Percentiles rank a stretch among this genome's conserved stretches.
phyloP scores from a whole-genome alignment of 2,888 invertebrate species.

The Syrista parreyssii region DNA sequence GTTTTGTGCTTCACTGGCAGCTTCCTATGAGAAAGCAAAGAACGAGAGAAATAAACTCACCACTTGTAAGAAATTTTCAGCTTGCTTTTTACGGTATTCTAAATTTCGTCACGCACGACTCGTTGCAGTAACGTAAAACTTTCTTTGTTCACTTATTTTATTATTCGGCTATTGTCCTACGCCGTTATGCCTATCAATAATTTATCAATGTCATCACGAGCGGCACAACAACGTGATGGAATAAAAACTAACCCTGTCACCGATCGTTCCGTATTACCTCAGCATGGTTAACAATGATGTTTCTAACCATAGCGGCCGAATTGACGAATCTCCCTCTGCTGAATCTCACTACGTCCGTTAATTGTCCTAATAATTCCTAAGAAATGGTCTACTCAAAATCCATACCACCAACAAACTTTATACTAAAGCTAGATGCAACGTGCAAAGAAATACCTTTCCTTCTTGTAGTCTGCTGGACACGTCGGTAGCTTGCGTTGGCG shows the following conservation, averaged over 20 bases:
- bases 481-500: conserved; percentile 18
- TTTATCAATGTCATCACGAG: conserved; percentile 5
- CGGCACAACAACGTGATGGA: not conserved
- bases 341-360: conserved; percentile 58
- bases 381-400: conserved; percentile 29
- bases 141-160: not conserved
- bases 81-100: not conserved
- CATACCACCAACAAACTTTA: not conserved
- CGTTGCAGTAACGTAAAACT: not conserved
- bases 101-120: not conserved
- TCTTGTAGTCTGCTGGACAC: conserved; percentile 40
- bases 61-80: not conserved
- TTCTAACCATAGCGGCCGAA: conserved; percentile 58
- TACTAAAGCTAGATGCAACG: not conserved
- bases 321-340: conserved; percentile 61
- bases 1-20: conserved; percentile 47
- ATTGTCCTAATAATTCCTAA: conserved; percentile 59
- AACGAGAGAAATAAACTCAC: not conserved
- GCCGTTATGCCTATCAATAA: not conserved
- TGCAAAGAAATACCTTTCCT: conserved; percentile 44
- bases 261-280: conserved; percentile 50
- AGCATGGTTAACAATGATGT: conserved; percentile 54
- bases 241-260: not conserved
- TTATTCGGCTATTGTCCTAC: not conserved
- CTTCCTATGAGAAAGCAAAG: conserved; percentile 35